A percentile compares a stretch with the other conserved stretches of the same genome.
These are phyloP conservation scores for Trematomus loennbergii DNA, from an alignment of 2,113 vertebrate species.

Conservation along the genomic window DNA sequence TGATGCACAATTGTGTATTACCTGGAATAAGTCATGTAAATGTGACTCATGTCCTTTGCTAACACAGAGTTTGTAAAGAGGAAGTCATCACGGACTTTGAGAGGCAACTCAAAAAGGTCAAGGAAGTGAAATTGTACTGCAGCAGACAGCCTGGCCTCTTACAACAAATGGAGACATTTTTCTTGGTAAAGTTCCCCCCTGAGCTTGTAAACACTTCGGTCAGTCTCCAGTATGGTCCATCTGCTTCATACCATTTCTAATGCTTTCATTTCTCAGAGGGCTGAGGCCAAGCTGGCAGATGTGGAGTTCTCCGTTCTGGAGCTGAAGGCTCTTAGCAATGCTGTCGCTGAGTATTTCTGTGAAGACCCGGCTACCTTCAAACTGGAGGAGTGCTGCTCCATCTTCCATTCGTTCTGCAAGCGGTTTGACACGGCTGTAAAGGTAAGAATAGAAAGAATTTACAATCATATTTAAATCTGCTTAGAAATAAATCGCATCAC, in stretches of 20 bases:
- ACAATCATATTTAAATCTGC: background rate
- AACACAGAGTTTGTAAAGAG: conserved; percentile 80
- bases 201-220: background rate
- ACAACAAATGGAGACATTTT: conserved; percentile 78
- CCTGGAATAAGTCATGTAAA: background rate
- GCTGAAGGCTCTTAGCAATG: conserved; percentile 61
- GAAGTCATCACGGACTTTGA: conserved; percentile 81
- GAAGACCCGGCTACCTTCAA: conserved; percentile 83
- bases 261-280: conserved; percentile 64
- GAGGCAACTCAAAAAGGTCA: conserved; percentile 74
- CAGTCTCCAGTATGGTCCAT: background rate
- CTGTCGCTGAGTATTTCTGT: conserved; percentile 84
- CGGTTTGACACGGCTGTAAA: conserved; percentile 80
- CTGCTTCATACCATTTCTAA: background rate
- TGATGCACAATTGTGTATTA: background rate
- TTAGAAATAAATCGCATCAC: background rate
- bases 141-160: conserved; percentile 68
- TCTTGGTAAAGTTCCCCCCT: conserved; percentile 67
- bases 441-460: conserved; percentile 54
- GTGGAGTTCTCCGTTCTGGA: conserved; percentile 68
- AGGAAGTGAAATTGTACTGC: conserved; percentile 73
- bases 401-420: conserved; percentile 84
- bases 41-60: background rate
- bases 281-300: conserved; percentile 70
- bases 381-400: conserved; percentile 84